phyloP scores from a whole-genome alignment of 2,113 vertebrate genomes.

The Ploceus nigricollis region DNA sequence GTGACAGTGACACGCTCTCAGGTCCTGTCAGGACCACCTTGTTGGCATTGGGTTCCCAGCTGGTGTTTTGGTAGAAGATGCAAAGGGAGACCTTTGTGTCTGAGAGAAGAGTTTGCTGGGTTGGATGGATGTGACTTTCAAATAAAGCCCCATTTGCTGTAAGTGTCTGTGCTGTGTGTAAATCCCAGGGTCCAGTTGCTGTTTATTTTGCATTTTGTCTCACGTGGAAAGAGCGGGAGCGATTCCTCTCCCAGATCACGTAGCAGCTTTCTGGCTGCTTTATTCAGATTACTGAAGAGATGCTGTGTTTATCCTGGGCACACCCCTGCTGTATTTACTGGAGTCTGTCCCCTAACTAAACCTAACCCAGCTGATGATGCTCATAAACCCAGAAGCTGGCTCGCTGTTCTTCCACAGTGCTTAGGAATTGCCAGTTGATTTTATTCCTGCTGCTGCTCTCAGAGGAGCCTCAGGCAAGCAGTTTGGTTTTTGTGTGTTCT shows the following conservation, averaged over 20 bases:
- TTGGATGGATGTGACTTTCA: not conserved
- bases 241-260: not conserved
- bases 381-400: not conserved
- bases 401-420: not conserved
- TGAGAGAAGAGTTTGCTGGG: not conserved
- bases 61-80: not conserved
- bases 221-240: not conserved
- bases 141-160: accelerated
- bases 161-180: not conserved
- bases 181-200: not conserved
- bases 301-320: not conserved
- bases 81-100: not conserved
- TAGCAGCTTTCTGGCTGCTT: not conserved
- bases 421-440: not conserved
- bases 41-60: accelerated
- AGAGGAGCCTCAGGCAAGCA: not conserved
- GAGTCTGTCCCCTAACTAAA: not conserved
- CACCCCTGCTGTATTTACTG: not conserved
- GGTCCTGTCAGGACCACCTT: not conserved
- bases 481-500: not conserved
- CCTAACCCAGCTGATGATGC: not conserved
- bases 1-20: not conserved
- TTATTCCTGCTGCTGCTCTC: not conserved
- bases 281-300: not conserved
- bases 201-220: not conserved